Evolutionary conservation across 2,888 invertebrate genomes (phyloP).

Genomic region (Auanema sp.): DNA sequence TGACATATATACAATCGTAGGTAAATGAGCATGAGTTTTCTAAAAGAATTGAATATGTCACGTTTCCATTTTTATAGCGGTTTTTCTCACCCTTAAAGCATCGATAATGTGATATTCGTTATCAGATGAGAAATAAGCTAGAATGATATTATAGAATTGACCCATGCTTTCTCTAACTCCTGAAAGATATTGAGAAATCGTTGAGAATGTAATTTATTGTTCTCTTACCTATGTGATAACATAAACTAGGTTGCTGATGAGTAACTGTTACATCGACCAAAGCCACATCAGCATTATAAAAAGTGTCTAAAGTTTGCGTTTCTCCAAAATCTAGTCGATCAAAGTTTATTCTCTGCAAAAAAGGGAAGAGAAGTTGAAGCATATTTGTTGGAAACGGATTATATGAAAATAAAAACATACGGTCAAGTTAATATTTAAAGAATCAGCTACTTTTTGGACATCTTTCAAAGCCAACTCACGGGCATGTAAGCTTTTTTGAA

Average conservation of each 20-base stretch:
- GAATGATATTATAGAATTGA: constrained; percentile 61
- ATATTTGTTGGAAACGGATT: neutral
- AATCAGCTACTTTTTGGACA: constrained; percentile 59
- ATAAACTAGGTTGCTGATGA: constrained; percentile 87
- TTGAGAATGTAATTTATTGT: neutral
- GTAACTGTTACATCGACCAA: constrained; percentile 88
- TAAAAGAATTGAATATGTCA: constrained; percentile 21
- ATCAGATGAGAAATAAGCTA: constrained; percentile 34
- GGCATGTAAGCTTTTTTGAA: constrained; percentile 52
- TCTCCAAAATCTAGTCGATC: constrained; percentile 97
- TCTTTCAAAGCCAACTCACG: constrained; percentile 58
- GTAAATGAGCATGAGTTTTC: constrained; percentile 57
- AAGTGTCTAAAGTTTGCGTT: constrained; percentile 87
- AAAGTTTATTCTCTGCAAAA: constrained; percentile 71
- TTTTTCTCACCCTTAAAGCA: constrained; percentile 47
- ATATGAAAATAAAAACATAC: constrained; percentile 27
- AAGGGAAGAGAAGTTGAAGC: neutral
- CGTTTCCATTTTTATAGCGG: neutral
- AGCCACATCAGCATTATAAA: constrained; percentile 97
- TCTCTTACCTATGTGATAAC: constrained; percentile 83
- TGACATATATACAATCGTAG: constrained; percentile 53
- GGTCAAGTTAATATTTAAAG: constrained; percentile 56
- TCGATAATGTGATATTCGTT: constrained; percentile 53
- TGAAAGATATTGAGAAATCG: neutral
- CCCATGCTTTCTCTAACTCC: constrained; percentile 86